Base-by-base conservation (phyloP, 2,797 vertebrate species). In the Sebastes variabilis region DNA sequence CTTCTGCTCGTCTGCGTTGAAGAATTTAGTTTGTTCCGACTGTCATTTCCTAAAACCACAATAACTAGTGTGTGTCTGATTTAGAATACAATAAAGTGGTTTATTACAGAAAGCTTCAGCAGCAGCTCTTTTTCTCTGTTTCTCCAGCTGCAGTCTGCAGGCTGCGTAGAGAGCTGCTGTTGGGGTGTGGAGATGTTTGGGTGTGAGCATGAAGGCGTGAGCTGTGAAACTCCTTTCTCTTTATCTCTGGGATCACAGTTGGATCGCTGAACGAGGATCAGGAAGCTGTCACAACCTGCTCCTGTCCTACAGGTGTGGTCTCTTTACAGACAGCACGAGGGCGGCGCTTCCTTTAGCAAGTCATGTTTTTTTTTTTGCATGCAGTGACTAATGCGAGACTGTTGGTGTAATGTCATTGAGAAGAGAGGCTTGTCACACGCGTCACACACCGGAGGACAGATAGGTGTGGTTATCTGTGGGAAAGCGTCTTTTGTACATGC, bases 211-310 rank as follows among this genome's bases (percentile, higher is more conserved):
- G 75, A 77, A 13, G 75, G 71, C 49, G 24, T 83, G 55, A 61
- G 20, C 56, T 0, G 25, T 34, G 56, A 61, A 77, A 66, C 56
- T 36, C 68, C 75, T 81, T 62, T 72, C 67, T 55, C 78, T 82
- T 85, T 46, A 77, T 82, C 75, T 78, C 6, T 3, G 55, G 70
- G 77, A 80, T 87, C 66, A 78, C 29, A n/a, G 66, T 64, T 72
- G 79, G 78, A 73, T 69, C 25, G 66, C 65, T 77, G 67, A 79
- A 64, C 38, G 42, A 83, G 75, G 83, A 92, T 85, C 70, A 75
- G 91, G 89, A 93, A 91, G 89, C 84, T 89, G 93, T 87, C 82
- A 67, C 79, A 81, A 93, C 92, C 85, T 93, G 92, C 90, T 86
- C 75, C 64, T n/a, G 58, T 82, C 18, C 29, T 70, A 59, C 89